Evolutionary conservation across 2,797 vertebrate genomes (phyloP), one percentile per base, ranked within the genome.

Genomic region (Macrochelys suwanniensis): DNA sequence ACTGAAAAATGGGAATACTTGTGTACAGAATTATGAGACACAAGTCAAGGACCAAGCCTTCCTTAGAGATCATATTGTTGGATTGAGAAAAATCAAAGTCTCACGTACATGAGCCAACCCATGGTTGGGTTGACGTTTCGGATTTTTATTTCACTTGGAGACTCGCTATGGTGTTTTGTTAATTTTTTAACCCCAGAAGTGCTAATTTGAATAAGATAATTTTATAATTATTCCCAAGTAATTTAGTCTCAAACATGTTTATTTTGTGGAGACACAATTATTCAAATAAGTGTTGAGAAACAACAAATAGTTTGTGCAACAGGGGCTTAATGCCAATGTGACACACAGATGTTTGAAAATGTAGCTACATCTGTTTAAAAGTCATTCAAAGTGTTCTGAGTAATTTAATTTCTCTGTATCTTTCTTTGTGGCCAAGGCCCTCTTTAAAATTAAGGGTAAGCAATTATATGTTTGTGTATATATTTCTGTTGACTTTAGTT

Each of bases 221-320:
- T 96, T 95, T 96, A 82, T 96, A 97, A 97, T 97, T 96, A 94
- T 97, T 96, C 95, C 95, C 97, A 88, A 97, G 90, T 96, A 97
- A 96, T 95, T 89, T 78, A 85, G 87, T 88, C 90, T 96, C 92
- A 85, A 80, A 78, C 87, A 89, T 97, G 91, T 96, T 97, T 97
- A 95, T 97, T 97, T 97, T 97, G 90, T 95, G 90, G 96, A 96
- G 96, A 96, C 95, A 96, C 82, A 91, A 97, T 94, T 95, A 96
- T 91, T 96, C 87, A 82, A 87, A 95, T 95, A 93, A 96, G 92
- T 94, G 82, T 95, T 91, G 94, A 92, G 96, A 97, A 96, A 96
- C 97, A 96, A 95, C 97, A 96, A 97, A 94, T 94, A 94, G 94
- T 96, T 96, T 94, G 91, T 95, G 96, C 89, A 96, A 65, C 83